Evolutionary conservation across 2,113 vertebrate genomes (phyloP).

Genomic region (Lucifuga dentata): DNA sequence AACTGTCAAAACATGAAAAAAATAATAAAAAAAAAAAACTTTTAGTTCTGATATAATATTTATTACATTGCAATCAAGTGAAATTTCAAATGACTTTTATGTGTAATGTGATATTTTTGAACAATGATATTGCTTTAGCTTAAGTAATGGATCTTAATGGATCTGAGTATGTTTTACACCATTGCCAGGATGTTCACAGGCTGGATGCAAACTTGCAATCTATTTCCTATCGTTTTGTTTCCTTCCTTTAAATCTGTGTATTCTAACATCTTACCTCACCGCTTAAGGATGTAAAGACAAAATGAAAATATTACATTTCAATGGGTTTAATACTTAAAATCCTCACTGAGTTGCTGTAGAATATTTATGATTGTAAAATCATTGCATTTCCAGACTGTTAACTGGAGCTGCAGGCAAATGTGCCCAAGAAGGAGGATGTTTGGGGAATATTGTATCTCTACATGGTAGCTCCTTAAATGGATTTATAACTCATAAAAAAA

Average conservation of each 20-base stretch:
- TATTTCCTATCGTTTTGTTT: background rate
- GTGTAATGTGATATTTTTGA: no score
- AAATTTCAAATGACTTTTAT: no score
- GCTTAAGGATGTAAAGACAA: no score
- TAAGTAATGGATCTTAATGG: no score
- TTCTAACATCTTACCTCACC: slow-evolving; percentile 25
- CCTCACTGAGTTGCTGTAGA: slow-evolving; percentile 37
- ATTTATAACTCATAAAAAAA: slow-evolving; percentile 73
- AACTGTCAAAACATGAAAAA: no score
- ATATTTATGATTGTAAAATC: slow-evolving; percentile 69
- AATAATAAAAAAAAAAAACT: no score
- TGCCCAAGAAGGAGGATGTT: slow-evolving; percentile 44
- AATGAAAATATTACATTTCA: slow-evolving; percentile 62
- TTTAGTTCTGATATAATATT: no score
- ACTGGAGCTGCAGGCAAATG: slow-evolving; percentile 50
- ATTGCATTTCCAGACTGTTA: slow-evolving; percentile 44
- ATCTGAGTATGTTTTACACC: slow-evolving; percentile 11
- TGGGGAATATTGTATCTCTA: slow-evolving; percentile 57
- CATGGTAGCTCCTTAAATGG: slow-evolving; percentile 61
- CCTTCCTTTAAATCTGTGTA: background rate
- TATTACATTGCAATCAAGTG: no score
- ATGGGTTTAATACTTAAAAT: slow-evolving; percentile 49
- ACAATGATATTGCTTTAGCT: no score
- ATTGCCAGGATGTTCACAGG: slow-evolving; percentile 23
- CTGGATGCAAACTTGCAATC: slow-evolving; percentile 8